Evolutionary conservation across 1,140 invertebrate genomes (phyloP), one percentile per base, ranked within the genome.

Genomic region (Conus betulinus): DNA sequence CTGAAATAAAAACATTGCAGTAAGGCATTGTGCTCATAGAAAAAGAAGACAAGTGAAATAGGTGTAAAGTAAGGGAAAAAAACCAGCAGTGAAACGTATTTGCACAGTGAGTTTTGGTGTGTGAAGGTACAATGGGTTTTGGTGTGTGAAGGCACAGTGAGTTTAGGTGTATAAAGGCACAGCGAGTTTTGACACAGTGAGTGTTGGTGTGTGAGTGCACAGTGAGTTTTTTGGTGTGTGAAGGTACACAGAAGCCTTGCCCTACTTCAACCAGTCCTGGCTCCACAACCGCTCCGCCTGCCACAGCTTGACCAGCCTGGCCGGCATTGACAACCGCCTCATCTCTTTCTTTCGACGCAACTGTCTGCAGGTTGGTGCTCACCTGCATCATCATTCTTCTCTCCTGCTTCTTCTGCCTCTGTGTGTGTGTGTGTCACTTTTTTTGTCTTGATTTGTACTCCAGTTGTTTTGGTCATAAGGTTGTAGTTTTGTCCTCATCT

Each of bases 241-340:
- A 88, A 94, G 94, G 84, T 93, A 91, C 91, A 87, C 90, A 71
- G 90, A 92, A 84, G 91, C 94, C 6, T 84, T 94, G 87, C 88
- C 92, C 15, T 94, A 93, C 88, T 91, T 94, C 79, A 87, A 92
- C 60, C 89, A 94, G 85, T 89, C 92, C 11, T 92, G 86, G 76
- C 90, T 87, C 76, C 90, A 84, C 89, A 91, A 89, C 88, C 89
- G 27, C n/a, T 81, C 51, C 7, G 63, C 71, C 27, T 52, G 88
- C 25, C 90, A 52, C 23, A 60, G 87, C 17, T 57, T 88, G 71
- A 57, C 67, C 11, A 87, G 82, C 60, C 60, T 85, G 53, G 25
- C 84, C 79, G 88, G 91, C 39, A 79, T 87, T 53, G 84, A 89
- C 87, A 85, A 90, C 8, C 90, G 90, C 20, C 85, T 93, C 71